Percentiles rank a stretch among this genome's conserved stretches.
Conservation (phyloP, 2,888 invertebrate genomes). For the Abrostola triplasia region DNA sequence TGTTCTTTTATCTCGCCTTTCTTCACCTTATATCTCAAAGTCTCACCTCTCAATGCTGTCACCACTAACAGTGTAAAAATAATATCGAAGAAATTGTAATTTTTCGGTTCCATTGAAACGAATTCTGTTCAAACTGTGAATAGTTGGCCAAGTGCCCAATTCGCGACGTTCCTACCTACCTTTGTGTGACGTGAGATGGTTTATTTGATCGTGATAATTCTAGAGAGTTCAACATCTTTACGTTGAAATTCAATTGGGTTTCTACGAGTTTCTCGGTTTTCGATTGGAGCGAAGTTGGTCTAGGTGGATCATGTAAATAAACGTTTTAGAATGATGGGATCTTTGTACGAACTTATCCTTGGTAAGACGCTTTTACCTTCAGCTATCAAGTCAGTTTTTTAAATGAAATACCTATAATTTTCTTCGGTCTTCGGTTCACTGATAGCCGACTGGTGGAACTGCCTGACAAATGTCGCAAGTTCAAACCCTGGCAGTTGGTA, state of each 20-base stretch:
- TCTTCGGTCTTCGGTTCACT: too few species aligned
- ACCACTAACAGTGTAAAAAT: constrained; percentile 19
- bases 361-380: too few species aligned
- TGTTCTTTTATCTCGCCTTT: too few species aligned
- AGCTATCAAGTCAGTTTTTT: too few species aligned
- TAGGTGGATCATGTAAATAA: neutral
- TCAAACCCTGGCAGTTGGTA: too few species aligned
- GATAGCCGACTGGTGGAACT: too few species aligned
- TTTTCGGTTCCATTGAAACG: constrained; percentile 46
- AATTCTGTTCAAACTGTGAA: constrained; percentile 52
- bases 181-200: constrained; percentile 29
- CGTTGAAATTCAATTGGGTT: constrained; percentile 27
- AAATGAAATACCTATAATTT: too few species aligned
- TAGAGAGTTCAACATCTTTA: constrained; percentile 29
- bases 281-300: constrained; percentile 11
- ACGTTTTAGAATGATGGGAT: too few species aligned
- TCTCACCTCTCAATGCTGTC: too few species aligned
- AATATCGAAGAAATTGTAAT: constrained; percentile 30
- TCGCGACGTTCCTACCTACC: constrained; percentile 23
- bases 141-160: constrained; percentile 52
- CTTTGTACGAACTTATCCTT: too few species aligned
- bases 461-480: too few species aligned
- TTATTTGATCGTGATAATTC: constrained; percentile 45
- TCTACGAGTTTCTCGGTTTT: constrained; percentile 7
- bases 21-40: too few species aligned